Conservation (phyloP, 2,797 vertebrate species). For the Bucorvus abyssinicus region DNA sequence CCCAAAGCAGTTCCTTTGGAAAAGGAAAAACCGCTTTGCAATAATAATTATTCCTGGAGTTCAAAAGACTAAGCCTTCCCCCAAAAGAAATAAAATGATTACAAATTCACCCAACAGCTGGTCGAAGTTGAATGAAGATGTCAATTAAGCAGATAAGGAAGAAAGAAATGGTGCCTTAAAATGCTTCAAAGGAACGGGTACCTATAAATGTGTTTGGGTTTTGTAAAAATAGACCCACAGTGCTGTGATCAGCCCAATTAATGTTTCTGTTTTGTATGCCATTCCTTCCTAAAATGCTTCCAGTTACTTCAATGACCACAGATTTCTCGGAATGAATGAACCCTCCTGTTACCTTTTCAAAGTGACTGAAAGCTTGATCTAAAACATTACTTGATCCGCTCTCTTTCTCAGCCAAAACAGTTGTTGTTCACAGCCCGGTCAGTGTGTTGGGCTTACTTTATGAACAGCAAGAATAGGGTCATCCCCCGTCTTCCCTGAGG, state of each 20-base stretch:
- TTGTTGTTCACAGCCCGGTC: background rate
- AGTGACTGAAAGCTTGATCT: conserved; percentile 10
- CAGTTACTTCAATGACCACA: background rate
- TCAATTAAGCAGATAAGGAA: conserved; percentile 48
- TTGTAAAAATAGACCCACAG: conserved; percentile 29
- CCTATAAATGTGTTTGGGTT: conserved; percentile 27
- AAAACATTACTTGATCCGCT: background rate
- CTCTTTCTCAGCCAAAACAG: background rate
- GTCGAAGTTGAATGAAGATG: conserved; percentile 57
- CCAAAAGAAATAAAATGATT: conserved; percentile 47
- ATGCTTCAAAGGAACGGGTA: conserved; percentile 31
- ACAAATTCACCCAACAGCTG: conserved; percentile 51
- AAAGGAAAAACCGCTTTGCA: conserved; percentile 55
- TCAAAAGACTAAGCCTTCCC: conserved; percentile 62
- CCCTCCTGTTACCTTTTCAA: conserved; percentile 16
- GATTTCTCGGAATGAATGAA: conserved; percentile 2
- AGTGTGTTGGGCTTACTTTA: background rate
- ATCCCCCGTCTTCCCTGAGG: background rate
- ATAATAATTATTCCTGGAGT: conserved; percentile 71
- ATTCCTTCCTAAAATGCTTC: conserved; percentile 36
- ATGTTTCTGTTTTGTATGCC: conserved; percentile 17
- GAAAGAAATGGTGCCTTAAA: conserved; percentile 29
- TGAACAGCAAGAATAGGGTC: background rate
- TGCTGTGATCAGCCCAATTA: conserved; percentile 27
- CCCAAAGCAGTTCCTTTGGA: conserved; percentile 49